phyloP scores from a whole-genome alignment of 2,888 invertebrate species.

The Gryllus longicercus region DNA sequence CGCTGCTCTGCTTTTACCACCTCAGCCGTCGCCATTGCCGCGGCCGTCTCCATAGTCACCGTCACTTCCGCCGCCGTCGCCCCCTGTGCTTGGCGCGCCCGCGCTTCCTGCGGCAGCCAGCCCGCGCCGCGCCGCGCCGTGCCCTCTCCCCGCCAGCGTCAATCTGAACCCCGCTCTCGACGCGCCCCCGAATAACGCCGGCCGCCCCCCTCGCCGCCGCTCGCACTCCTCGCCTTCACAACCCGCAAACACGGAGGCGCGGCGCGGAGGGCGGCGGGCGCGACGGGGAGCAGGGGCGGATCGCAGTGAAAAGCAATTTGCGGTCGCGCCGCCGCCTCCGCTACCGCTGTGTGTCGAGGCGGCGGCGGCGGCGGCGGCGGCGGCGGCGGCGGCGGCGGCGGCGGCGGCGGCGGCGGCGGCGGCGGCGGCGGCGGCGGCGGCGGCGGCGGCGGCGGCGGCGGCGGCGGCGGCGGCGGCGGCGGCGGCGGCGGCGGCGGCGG shows the following conservation, averaged over 20 bases:
- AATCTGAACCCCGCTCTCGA: neutral
- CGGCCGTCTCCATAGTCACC: neutral
- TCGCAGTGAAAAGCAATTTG: conserved; percentile 6
- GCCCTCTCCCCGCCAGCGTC: neutral
- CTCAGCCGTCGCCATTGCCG: neutral
- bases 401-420: neutral
- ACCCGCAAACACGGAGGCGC: neutral
- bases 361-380: neutral
- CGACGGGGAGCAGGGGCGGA: conserved; percentile 5
- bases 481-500: neutral
- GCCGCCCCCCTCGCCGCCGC: neutral
- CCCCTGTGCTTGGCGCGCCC: neutral
- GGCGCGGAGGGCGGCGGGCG: neutral
- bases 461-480: neutral
- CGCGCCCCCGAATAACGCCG: neutral
- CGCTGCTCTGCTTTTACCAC: too few relatives aligned
- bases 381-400: neutral
- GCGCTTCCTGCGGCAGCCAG: neutral
- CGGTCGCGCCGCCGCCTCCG: conserved; percentile 8
- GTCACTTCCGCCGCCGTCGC: neutral
- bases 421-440: neutral
- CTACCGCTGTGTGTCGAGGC: neutral
- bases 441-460: neutral
- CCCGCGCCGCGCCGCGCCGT: neutral
- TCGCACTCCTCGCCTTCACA: neutral